Evolutionary conservation across 2,113 vertebrate genomes (phyloP).

Genomic region (Poeciliopsis occidentalis): DNA sequence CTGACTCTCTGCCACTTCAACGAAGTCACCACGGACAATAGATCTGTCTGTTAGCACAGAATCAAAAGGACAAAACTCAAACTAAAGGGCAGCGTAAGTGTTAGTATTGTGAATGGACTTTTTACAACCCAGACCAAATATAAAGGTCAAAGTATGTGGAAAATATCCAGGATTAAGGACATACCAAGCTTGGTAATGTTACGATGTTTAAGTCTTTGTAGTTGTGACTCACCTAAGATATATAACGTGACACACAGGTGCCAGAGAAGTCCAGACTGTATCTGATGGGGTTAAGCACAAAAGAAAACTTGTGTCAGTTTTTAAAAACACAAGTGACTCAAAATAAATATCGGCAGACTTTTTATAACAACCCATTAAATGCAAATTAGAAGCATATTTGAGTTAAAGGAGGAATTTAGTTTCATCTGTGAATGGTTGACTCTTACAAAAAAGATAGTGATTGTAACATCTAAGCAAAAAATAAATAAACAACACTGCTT

Average conservation of each 20-base stretch:
- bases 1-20: slow-evolving; percentile 63
- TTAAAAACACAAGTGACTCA: too few relatives aligned
- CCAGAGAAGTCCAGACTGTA: neutral
- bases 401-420: neutral
- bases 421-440: too few relatives aligned
- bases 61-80: slow-evolving; percentile 9
- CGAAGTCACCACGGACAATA: slow-evolving; percentile 68
- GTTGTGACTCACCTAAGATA: slow-evolving; percentile 27
- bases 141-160: slow-evolving; percentile 7
- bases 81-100: slow-evolving; percentile 1
- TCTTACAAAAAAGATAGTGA: too few relatives aligned
- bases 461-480: too few relatives aligned
- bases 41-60: slow-evolving; percentile 31
- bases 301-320: neutral
- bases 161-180: neutral
- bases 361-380: too few relatives aligned
- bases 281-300: slow-evolving; percentile 14
- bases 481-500: too few relatives aligned
- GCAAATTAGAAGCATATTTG: neutral
- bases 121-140: slow-evolving; percentile 7
- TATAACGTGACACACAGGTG: neutral
- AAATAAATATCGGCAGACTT: neutral
- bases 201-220: neutral
- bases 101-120: neutral
- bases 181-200: neutral